Percentiles rank a stretch among this genome's conserved stretches.
Conservation (phyloP, 2,113 vertebrate genomes). For the Rhea pennata region DNA sequence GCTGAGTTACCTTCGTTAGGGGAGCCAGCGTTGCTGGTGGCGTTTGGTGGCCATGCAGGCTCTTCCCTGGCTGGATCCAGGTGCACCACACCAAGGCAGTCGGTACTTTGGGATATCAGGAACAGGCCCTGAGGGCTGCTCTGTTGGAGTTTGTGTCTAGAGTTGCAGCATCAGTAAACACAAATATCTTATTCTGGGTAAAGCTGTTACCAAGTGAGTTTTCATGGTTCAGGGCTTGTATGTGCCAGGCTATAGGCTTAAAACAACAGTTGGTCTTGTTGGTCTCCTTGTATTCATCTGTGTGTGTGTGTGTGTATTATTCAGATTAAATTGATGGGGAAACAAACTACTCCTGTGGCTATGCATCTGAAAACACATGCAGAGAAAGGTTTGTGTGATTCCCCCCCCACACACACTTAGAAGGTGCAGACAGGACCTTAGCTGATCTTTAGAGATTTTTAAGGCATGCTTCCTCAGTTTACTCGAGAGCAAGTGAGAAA, state of each 20-base stretch:
- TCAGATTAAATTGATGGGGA: neutral
- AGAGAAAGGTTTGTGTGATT: neutral
- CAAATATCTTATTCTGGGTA: neutral
- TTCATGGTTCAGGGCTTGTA: neutral
- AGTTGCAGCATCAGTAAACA: neutral
- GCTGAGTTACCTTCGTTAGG: constrained; percentile 38
- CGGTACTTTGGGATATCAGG: neutral
- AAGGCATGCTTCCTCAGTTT: neutral
- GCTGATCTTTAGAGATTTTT: neutral
- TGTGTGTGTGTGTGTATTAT: neutral
- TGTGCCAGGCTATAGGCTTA: neutral
- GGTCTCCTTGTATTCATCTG: neutral
- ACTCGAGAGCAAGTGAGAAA: neutral
- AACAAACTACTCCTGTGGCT: neutral
- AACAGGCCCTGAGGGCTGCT: neutral
- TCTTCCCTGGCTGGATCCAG: neutral
- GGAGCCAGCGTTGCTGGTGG: constrained; percentile 22
- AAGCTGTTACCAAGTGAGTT: neutral
- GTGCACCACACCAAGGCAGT: neutral
- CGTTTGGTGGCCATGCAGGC: neutral
- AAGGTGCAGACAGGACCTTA: neutral
- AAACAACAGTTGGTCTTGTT: neutral
- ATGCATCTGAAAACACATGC: neutral
- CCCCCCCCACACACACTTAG: neutral
- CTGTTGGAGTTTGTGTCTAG: neutral